These are phyloP conservation scores for Pseudomyrmex sp. DNA, from an alignment of 1,140 invertebrate species.

Conservation along the genomic window DNA sequence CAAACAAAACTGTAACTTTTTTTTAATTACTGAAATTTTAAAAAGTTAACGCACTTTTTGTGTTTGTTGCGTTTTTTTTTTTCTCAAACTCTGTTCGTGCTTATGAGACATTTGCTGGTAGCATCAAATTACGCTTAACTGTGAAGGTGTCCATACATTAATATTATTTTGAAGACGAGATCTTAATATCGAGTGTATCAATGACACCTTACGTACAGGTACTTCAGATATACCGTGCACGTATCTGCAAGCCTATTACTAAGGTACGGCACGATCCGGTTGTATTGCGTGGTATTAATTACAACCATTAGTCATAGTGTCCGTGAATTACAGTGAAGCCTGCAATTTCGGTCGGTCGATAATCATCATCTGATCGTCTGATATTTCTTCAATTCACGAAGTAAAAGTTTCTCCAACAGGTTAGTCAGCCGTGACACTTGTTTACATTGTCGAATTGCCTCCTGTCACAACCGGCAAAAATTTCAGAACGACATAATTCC, in stretches of 20 bases:
- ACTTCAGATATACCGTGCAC: slow-evolving; percentile 38
- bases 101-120: no score
- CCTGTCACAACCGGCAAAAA: neutral
- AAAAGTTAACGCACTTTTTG: neutral
- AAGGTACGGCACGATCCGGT: slow-evolving; percentile 27
- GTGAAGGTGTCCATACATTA: slow-evolving; percentile 26
- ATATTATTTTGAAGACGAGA: slow-evolving; percentile 40
- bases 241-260: slow-evolving; percentile 47
- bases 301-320: slow-evolving; percentile 60
- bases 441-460: slow-evolving; percentile 45
- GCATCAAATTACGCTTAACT: slow-evolving; percentile 8
- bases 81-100: neutral
- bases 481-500: neutral
- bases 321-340: slow-evolving; percentile 53
- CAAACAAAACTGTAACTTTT: neutral
- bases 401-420: slow-evolving; percentile 38
- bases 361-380: slow-evolving; percentile 42
- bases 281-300: slow-evolving; percentile 61
- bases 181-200: slow-evolving; percentile 52
- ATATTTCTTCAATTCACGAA: slow-evolving; percentile 37
- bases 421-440: slow-evolving; percentile 39
- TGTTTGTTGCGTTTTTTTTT: neutral
- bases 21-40: neutral
- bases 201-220: slow-evolving; percentile 18
- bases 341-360: slow-evolving; percentile 53